Percentiles rank a stretch among this genome's conserved stretches.
phyloP scores from a whole-genome alignment of 64 coral and sea anemone genomes.

The Catalaphyllia jardinei region DNA sequence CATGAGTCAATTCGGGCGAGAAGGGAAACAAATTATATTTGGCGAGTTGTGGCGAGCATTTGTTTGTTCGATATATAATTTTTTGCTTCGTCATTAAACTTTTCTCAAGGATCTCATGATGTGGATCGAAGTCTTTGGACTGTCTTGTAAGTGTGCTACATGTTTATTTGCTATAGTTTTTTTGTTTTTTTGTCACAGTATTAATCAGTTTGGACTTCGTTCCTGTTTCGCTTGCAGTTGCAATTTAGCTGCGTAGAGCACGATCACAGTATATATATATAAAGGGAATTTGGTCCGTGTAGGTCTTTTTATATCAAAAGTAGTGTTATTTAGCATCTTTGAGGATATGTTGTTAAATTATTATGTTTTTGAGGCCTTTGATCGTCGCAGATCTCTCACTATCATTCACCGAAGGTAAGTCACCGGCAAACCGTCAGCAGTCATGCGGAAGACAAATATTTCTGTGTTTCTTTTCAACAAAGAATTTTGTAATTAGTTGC shows the following conservation, averaged over 20 bases:
- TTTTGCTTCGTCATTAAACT: conserved; percentile 24
- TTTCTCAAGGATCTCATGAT: background rate
- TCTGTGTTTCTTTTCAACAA: background rate
- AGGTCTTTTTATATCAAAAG: too few relatives aligned
- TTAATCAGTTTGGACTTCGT: too few relatives aligned
- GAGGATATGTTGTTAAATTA: too few relatives aligned
- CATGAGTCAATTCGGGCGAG: background rate
- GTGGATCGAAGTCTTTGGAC: background rate
- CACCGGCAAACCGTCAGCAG: background rate
- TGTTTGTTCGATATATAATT: background rate
- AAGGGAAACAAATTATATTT: background rate
- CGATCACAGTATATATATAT: too few relatives aligned
- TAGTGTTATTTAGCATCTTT: too few relatives aligned
- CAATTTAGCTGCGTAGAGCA: too few relatives aligned
- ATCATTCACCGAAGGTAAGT: background rate
- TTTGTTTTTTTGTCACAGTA: too few relatives aligned
- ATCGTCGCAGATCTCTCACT: too few relatives aligned
- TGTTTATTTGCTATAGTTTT: background rate
- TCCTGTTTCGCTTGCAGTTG: too few relatives aligned
- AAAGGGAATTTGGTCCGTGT: too few relatives aligned
- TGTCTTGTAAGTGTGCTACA: background rate
- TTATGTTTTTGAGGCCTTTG: too few relatives aligned
- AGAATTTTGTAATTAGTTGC: background rate
- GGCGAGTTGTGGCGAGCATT: background rate
- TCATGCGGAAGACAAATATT: background rate